Evolutionary conservation across 2,113 vertebrate species (phyloP).

Genomic region (Pogona vitticeps): DNA sequence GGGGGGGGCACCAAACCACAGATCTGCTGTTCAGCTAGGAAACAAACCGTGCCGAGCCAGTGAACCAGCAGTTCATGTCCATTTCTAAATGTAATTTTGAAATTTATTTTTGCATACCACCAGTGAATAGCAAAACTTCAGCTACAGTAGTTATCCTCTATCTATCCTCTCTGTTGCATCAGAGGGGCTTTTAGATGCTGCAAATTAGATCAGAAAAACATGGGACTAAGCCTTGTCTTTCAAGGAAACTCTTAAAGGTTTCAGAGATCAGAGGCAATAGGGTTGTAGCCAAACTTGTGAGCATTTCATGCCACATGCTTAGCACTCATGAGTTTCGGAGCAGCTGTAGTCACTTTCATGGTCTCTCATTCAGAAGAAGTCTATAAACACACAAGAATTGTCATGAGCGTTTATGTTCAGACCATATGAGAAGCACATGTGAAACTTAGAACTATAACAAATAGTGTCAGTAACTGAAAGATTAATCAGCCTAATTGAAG

Average conservation of each 20-base stretch:
- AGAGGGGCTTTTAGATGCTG: not conserved
- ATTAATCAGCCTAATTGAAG: conserved; percentile 55
- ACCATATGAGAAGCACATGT: conserved; percentile 48
- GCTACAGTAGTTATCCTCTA: not conserved
- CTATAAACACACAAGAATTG: conserved; percentile 2
- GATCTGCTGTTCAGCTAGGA: too few species aligned
- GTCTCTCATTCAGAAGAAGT: not conserved
- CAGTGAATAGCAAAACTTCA: not conserved
- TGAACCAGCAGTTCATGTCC: too few species aligned
- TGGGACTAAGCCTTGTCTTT: not conserved
- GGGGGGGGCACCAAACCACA: too few species aligned
- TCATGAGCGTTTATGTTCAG: conserved; percentile 15
- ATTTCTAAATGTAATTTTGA: too few species aligned
- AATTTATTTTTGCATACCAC: not conserved
- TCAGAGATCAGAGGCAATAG: not conserved
- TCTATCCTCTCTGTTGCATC: not conserved
- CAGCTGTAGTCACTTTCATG: not conserved
- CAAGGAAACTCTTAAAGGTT: not conserved
- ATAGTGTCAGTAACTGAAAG: conserved; percentile 50
- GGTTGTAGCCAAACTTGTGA: not conserved
- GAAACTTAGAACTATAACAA: conserved; percentile 46
- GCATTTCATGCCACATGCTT: not conserved
- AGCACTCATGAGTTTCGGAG: not conserved
- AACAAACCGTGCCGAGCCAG: too few species aligned
- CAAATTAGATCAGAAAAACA: not conserved